Conservation (phyloP, 2,797 vertebrate genomes). For the Poeciliopsis turneri region DNA sequence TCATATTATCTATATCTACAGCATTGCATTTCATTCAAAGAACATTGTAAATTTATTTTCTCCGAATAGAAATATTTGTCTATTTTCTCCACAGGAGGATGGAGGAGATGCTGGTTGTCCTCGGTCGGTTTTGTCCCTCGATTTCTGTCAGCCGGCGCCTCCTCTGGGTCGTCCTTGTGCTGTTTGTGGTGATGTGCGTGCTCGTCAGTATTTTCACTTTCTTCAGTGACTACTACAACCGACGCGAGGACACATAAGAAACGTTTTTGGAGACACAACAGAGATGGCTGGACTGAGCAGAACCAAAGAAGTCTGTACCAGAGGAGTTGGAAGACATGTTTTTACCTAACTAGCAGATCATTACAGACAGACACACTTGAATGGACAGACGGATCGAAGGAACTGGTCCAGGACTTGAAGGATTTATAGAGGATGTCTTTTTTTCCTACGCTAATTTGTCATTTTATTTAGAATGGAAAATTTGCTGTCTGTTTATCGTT, state of each 20-base stretch:
- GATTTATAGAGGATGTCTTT: slow-evolving; percentile 26
- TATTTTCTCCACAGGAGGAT: slow-evolving; percentile 68
- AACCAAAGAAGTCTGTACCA: slow-evolving; percentile 61
- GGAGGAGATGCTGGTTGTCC: slow-evolving; percentile 73
- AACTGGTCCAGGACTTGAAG: slow-evolving; percentile 13
- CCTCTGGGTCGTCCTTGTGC: slow-evolving; percentile 72
- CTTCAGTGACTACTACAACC: slow-evolving; percentile 73
- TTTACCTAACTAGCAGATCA: slow-evolving; percentile 41
- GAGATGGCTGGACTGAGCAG: slow-evolving; percentile 65
- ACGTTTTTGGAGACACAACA: slow-evolving; percentile 42
- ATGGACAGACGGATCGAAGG: slow-evolving; percentile 40
- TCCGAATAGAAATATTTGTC: background rate
- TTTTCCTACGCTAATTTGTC: slow-evolving; percentile 38
- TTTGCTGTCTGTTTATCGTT: slow-evolving; percentile 33
- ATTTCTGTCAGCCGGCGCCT: slow-evolving; percentile 69
- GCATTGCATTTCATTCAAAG: too few species aligned
- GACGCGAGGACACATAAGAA: slow-evolving; percentile 71
- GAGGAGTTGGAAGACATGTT: slow-evolving; percentile 19
- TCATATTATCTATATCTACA: background rate
- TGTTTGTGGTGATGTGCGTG: slow-evolving; percentile 76
- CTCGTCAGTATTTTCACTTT: slow-evolving; percentile 80
- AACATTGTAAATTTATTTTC: background rate
- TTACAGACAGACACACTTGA: slow-evolving; percentile 55
- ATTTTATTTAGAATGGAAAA: slow-evolving; percentile 41
- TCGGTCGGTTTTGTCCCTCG: slow-evolving; percentile 77